phyloP scores from a whole-genome alignment of 2,113 vertebrate genomes.

The Lethenteron camtschaticum region DNA sequence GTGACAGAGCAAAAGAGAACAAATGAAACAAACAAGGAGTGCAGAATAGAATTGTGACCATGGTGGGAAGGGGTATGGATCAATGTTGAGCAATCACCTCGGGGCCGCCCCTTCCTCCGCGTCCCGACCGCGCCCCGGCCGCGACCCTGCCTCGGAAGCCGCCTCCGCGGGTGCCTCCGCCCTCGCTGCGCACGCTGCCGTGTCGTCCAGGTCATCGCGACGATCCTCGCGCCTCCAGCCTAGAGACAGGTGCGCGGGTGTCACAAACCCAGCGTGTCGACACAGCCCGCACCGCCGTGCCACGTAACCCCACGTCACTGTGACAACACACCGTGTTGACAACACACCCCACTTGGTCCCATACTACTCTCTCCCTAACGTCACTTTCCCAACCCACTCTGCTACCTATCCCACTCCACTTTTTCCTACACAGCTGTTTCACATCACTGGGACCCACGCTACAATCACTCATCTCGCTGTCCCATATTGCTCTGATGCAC shows the following conservation, averaged over 20 bases:
- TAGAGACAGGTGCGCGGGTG: conserved; percentile 12
- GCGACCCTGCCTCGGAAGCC: conserved; percentile 36
- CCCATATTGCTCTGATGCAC: too few relatives aligned
- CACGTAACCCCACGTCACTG: too few relatives aligned
- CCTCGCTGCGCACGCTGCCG: conserved; percentile 43
- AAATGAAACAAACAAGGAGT: conserved; percentile 8
- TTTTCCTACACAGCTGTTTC: too few relatives aligned
- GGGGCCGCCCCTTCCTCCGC: conserved; percentile 39
- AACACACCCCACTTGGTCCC: too few relatives aligned
- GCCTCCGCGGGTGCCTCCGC: conserved; percentile 20
- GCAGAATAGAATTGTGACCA: background rate
- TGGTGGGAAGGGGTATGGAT: background rate
- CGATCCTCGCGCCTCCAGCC: conserved; percentile 34
- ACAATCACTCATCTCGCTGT: too few relatives aligned
- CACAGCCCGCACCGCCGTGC: too few relatives aligned
- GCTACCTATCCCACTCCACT: too few relatives aligned
- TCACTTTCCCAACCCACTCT: too few relatives aligned
- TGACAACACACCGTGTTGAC: too few relatives aligned
- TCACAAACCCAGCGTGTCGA: too few relatives aligned
- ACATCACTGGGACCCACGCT: too few relatives aligned
- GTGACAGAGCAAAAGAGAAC: conserved; percentile 11
- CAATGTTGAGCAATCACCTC: conserved; percentile 20
- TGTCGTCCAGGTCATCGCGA: conserved; percentile 44
- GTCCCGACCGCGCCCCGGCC: conserved; percentile 44
- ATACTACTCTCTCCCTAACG: too few relatives aligned